These are phyloP conservation scores for Orussus abietinus DNA, from an alignment of 1,140 invertebrate genomes.

Conservation along the genomic window DNA sequence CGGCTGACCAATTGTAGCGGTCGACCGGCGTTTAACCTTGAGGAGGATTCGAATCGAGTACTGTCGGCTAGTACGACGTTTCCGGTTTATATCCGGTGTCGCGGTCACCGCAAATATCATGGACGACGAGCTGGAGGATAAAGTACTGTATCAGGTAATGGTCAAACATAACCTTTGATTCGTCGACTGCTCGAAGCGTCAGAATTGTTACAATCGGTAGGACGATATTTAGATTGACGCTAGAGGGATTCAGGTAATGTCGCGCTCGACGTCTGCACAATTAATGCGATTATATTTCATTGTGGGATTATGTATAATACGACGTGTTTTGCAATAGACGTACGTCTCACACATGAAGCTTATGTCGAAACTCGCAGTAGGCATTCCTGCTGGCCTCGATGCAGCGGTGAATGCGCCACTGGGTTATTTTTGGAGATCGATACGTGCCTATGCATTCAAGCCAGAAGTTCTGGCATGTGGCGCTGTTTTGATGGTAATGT, in stretches of 20 bases:
- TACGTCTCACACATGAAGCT: slow-evolving; percentile 80
- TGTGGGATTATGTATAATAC: slow-evolving; percentile 1
- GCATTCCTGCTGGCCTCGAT: slow-evolving; percentile 61
- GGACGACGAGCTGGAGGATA: slow-evolving; percentile 86
- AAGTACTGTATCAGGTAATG: slow-evolving; percentile 69
- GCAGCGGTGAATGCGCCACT: slow-evolving; percentile 54
- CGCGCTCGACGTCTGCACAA: neutral
- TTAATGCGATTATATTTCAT: slow-evolving; percentile 3
- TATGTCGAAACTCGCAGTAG: slow-evolving; percentile 71
- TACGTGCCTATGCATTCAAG: slow-evolving; percentile 69
- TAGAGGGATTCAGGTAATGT: no score
- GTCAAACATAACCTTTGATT: neutral
- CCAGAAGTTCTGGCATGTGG: slow-evolving; percentile 70
- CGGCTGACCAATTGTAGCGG: neutral
- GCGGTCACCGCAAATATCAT: slow-evolving; percentile 52
- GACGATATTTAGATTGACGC: neutral
- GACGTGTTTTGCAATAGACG: slow-evolving; percentile 47
- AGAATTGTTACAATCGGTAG: neutral
- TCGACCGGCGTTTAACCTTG: neutral
- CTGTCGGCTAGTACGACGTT: neutral
- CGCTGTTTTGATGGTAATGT: slow-evolving; percentile 62
- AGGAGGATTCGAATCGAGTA: neutral
- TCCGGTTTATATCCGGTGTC: neutral
- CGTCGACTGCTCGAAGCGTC: neutral
- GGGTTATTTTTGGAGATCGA: slow-evolving; percentile 67